Base-by-base conservation (phyloP, 1,140 invertebrate species). In the Acyrthosiphon pisum region DNA sequence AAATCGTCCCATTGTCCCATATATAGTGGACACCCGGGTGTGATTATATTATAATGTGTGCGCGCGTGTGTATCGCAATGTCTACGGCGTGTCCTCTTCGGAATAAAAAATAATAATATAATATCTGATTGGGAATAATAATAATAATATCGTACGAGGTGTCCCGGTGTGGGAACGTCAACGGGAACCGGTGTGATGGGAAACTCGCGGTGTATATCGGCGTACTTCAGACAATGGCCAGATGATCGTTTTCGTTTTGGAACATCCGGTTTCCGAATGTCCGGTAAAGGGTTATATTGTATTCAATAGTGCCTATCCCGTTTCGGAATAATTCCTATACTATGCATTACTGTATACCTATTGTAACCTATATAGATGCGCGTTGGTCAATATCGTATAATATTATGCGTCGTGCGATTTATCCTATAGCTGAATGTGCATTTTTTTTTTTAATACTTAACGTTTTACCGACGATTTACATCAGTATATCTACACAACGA, bases 221-320 rank as follows among this genome's bases (percentile, higher is more conserved):
- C 26, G 8, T 68, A n/a, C 30, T 30, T 46, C 44, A 18, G 41
- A 86, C 84, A 86, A 86, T 86, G 8, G 41, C 26, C 41, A 6
- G 83, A 68, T 30, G 60, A 68, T 76, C 60, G 60, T 76, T 68
- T 68, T 68, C 60, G 60, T 26, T 44, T 44, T 26, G 84, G 84
- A 48, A 86, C 44, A 86, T 86, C 84, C 84, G 84, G 84, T 86
- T 86, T 86, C 8, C 84, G 44, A 46, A 86, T 86, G 84, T 86
- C 84, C 84, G 84, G 84, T 86, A 86, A 86, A 86, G 84, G 84
- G 84, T 86, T 46, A 41, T 86, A 41, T 86, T 76, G n/a, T 76
- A n/a, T 76, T 76, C 60, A n/a, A n/a, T n/a, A n/a, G n/a, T n/a
- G 6, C 18, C 84, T 14, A 86, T 86, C 11, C 41, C 37, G 37